phyloP scores from a whole-genome alignment of 2,888 invertebrate genomes.

The Drosophila mercatorum region DNA sequence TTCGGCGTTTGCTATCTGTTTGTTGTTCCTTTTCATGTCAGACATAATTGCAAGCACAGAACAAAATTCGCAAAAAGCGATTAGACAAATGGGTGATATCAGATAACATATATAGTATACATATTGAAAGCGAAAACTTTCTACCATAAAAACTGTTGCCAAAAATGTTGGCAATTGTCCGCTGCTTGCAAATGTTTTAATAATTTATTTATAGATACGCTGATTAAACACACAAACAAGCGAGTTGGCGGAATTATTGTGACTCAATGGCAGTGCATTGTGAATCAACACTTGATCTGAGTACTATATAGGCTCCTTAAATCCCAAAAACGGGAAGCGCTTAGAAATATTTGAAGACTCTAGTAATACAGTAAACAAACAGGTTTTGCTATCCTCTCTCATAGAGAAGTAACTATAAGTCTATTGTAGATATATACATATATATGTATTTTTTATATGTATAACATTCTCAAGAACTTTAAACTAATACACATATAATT shows the following conservation, averaged over 20 bases:
- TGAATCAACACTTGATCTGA: conserved; percentile 38
- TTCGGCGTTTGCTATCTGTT: conserved; percentile 14
- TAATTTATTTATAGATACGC: conserved; percentile 66
- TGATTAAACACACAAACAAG: conserved; percentile 63
- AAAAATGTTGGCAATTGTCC: conserved; percentile 21
- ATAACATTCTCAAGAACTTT: conserved; percentile 34
- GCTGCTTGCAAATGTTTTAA: conserved; percentile 45
- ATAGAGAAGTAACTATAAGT: neutral
- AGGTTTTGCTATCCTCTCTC: conserved; percentile 10
- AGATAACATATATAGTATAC: conserved; percentile 29
- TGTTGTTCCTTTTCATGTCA: conserved; percentile 5
- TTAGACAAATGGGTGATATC: conserved; percentile 7
- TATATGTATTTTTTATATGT: neutral
- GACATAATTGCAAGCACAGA: conserved; percentile 27
- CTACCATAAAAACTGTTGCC: conserved; percentile 33
- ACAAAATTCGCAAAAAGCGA: conserved; percentile 13
- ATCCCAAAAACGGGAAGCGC: conserved; percentile 18
- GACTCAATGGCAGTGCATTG: conserved; percentile 30
- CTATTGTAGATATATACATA: neutral
- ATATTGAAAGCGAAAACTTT: conserved; percentile 3
- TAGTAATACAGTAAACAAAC: conserved; percentile 14
- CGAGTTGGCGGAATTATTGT: conserved; percentile 10
- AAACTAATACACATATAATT: conserved; percentile 19
- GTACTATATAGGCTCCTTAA: conserved; percentile 8
- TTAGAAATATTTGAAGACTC: conserved; percentile 5